phyloP scores from a whole-genome alignment of 2,888 invertebrate genomes.

The Branchipolynoe longqiensis region DNA sequence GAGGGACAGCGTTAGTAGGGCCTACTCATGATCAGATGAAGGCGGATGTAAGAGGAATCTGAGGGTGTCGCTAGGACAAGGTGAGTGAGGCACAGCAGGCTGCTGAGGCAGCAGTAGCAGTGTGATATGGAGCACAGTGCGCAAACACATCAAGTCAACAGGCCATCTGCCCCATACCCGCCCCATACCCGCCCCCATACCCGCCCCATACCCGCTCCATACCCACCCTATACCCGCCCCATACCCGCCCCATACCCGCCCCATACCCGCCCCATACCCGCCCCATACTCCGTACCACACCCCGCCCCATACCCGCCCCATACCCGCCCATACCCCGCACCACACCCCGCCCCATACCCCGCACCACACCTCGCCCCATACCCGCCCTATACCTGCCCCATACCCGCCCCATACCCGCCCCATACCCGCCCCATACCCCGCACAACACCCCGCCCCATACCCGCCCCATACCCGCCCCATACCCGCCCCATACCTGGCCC shows the following conservation, averaged over 20 bases:
- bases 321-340: neutral
- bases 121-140: too few species aligned
- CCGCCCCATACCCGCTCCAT: neutral
- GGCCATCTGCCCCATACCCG: slow-evolving; percentile 22
- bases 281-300: neutral
- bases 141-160: too few species aligned
- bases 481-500: neutral
- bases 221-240: neutral
- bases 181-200: slow-evolving; percentile 1
- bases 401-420: slow-evolving; percentile 31
- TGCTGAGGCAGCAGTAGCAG: too few species aligned
- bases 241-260: neutral
- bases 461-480: slow-evolving; percentile 31
- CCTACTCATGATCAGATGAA: too few species aligned
- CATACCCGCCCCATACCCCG: neutral
- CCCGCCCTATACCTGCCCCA: neutral
- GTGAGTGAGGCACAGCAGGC: too few species aligned
- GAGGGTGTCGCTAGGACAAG: too few species aligned
- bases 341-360: neutral
- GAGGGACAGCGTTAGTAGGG: too few species aligned
- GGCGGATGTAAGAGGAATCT: too few species aligned
- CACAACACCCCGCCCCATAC: slow-evolving; percentile 16
- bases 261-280: neutral
- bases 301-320: neutral
- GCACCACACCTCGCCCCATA: neutral